Evolutionary conservation across 2,888 invertebrate species (phyloP).

Genomic region (Eutolmus rufibarbis): DNA sequence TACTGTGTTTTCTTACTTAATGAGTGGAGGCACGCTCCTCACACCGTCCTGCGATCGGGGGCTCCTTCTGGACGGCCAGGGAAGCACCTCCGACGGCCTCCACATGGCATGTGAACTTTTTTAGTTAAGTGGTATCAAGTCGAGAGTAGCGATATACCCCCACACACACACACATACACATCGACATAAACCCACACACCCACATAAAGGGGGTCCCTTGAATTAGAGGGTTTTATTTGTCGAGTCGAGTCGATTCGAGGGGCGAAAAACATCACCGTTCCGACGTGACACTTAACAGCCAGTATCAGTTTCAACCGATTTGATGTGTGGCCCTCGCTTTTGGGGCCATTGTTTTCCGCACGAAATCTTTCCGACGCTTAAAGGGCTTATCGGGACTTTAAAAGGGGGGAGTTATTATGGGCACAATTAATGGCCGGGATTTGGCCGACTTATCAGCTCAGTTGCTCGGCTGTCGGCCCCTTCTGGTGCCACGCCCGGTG

Average conservation of each 20-base stretch:
- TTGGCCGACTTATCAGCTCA: background rate
- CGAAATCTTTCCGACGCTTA: slow-evolving; percentile 8
- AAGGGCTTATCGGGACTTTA: background rate
- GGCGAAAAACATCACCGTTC: background rate
- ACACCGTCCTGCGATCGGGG: background rate
- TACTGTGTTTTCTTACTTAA: slow-evolving; percentile 60
- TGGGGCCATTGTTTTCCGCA: slow-evolving; percentile 15
- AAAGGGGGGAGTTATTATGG: background rate
- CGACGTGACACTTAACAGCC: slow-evolving; percentile 28
- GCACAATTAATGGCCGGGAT: background rate
- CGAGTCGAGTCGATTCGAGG: background rate
- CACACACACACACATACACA: background rate
- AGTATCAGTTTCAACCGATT: slow-evolving; percentile 20
- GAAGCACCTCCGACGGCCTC: background rate
- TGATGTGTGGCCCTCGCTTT: slow-evolving; percentile 8
- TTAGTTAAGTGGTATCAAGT: slow-evolving; percentile 28
- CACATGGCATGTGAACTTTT: background rate
- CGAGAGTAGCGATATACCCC: background rate
- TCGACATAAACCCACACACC: background rate
- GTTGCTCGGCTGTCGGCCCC: background rate
- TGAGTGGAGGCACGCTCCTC: slow-evolving; percentile 32
- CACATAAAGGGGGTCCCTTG: background rate
- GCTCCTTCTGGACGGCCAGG: background rate
- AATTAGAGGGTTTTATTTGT: slow-evolving; percentile 15
- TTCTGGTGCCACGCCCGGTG: background rate